phyloP scores from a whole-genome alignment of 2,797 vertebrate species.

The Decapterus maruadsi region DNA sequence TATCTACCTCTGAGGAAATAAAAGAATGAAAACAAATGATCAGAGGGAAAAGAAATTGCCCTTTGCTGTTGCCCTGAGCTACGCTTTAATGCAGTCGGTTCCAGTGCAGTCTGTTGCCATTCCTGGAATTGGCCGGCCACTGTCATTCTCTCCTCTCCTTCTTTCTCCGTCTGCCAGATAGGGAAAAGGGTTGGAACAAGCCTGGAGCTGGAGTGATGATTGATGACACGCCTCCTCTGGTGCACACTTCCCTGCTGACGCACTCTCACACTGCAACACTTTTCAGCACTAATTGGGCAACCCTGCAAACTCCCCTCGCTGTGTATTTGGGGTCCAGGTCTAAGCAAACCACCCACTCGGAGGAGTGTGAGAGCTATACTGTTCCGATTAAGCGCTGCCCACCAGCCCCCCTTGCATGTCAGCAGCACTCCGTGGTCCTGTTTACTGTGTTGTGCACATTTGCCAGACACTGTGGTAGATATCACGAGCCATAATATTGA shows the following conservation, averaged over 20 bases:
- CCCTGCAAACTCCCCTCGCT: conserved; percentile 76
- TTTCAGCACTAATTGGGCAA: conserved; percentile 88
- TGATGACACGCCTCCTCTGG: conserved; percentile 86
- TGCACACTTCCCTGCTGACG: conserved; percentile 85
- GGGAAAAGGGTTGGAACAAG: conserved; percentile 73
- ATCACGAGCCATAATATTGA: conserved; percentile 39
- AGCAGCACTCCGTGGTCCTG: conserved; percentile 39
- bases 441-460: conserved; percentile 54
- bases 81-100: conserved; percentile 44
- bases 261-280: conserved; percentile 81
- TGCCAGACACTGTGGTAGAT: conserved; percentile 52
- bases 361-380: conserved; percentile 60
- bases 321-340: conserved; percentile 67
- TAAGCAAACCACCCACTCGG: conserved; percentile 76
- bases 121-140: conserved; percentile 63
- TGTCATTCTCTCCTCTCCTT: conserved; percentile 61
- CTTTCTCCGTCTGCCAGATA: conserved; percentile 67
- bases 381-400: conserved; percentile 70
- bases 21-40: conserved; percentile 25
- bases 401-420: conserved; percentile 41
- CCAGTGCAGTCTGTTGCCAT: conserved; percentile 59
- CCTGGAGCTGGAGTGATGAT: conserved; percentile 84
- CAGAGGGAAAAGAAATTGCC: conserved; percentile 27
- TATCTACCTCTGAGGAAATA: conserved; percentile 4
- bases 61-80: conserved; percentile 40